Percentiles rank a stretch among this genome's conserved stretches.
Evolutionary conservation across 2,797 vertebrate species (phyloP).

Genomic region (Sebastes wilsoni): DNA sequence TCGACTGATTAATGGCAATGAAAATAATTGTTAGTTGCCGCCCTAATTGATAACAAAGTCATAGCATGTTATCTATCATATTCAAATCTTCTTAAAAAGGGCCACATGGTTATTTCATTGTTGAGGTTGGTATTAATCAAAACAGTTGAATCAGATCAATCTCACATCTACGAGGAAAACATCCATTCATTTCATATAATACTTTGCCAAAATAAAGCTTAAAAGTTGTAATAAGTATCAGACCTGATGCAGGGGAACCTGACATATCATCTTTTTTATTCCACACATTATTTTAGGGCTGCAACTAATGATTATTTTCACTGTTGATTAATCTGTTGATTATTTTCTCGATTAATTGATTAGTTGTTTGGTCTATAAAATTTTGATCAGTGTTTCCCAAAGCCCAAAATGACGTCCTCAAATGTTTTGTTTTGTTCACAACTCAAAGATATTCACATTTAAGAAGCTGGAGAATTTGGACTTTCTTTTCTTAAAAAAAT

Average conservation of each 20-base stretch:
- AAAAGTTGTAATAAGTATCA: not conserved
- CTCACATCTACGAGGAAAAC: not conserved
- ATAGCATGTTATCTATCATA: not conserved
- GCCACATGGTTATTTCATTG: not conserved
- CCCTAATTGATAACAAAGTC: not conserved
- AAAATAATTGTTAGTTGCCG: too few species aligned
- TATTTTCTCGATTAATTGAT: too few species aligned
- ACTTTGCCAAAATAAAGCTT: not conserved
- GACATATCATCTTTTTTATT: not conserved
- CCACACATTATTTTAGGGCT: not conserved
- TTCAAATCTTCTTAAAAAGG: not conserved
- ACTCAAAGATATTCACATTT: too few species aligned
- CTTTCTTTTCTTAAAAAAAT: too few species aligned
- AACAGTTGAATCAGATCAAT: not conserved
- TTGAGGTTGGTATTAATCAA: not conserved
- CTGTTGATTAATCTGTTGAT: too few species aligned
- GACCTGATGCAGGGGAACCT: not conserved
- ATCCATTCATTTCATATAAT: not conserved
- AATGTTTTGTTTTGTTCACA: too few species aligned
- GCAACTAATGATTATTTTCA: too few species aligned
- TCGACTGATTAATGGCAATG: fast-evolving
- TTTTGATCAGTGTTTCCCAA: too few species aligned
- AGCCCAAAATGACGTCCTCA: too few species aligned
- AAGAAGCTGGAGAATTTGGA: too few species aligned
- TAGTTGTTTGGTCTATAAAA: too few species aligned